These are phyloP conservation scores for Melanchra persicariae DNA, from an alignment of 2,888 invertebrate genomes.

Conservation along the genomic window DNA sequence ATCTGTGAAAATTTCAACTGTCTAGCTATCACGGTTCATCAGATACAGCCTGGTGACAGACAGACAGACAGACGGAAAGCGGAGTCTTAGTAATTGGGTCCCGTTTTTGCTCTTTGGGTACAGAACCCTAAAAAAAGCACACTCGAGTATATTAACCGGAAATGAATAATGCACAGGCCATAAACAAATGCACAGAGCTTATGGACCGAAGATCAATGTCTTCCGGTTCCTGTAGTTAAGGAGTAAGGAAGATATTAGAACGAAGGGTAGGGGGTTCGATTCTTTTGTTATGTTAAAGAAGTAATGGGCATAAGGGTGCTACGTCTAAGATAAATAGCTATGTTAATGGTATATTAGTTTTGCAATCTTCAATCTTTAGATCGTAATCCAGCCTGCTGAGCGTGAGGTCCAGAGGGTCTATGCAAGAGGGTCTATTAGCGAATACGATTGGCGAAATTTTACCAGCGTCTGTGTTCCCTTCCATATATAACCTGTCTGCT, in stretches of 20 bases:
- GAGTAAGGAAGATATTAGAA: slow-evolving; percentile 59
- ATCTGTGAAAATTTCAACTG: no score
- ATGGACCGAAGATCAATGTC: slow-evolving; percentile 74
- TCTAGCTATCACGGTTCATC: no score
- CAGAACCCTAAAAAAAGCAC: background rate
- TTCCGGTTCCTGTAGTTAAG: slow-evolving; percentile 67
- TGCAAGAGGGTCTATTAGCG: no score
- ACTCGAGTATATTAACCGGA: slow-evolving; percentile 51
- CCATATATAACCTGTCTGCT: no score
- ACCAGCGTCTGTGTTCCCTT: no score
- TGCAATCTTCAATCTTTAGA: background rate
- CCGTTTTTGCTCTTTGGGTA: no score
- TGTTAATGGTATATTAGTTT: slow-evolving; percentile 22
- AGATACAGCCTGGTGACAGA: no score
- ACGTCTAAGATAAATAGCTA: slow-evolving; percentile 20
- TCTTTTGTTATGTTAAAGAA: slow-evolving; percentile 62
- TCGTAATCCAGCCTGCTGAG: background rate
- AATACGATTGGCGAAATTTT: no score
- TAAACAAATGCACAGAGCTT: slow-evolving; percentile 64
- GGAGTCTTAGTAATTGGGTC: no score
- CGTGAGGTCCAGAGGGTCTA: background rate
- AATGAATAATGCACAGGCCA: slow-evolving; percentile 54
- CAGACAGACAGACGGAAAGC: no score
- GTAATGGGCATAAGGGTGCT: slow-evolving; percentile 36
- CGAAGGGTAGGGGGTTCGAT: slow-evolving; percentile 47